Evolutionary conservation across 2,888 invertebrate species (phyloP).

Genomic region (Clistopyga incitator): DNA sequence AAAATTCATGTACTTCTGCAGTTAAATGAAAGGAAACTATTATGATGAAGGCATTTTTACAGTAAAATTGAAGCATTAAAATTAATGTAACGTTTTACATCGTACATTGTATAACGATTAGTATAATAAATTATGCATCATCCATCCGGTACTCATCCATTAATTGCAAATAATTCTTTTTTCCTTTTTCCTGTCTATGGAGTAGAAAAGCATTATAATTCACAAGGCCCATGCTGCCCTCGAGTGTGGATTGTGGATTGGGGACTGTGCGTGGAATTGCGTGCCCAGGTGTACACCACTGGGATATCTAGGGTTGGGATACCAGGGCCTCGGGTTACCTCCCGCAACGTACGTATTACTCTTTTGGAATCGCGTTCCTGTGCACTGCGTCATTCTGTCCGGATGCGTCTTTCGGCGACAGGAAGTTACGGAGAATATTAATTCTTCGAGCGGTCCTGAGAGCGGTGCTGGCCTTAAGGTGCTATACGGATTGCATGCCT

Average conservation of each 20-base stretch:
- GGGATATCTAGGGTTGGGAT: constrained; percentile 3
- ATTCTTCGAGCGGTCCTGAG: constrained; percentile 42
- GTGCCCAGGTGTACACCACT: constrained; percentile 24
- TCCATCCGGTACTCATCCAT: too few relatives aligned
- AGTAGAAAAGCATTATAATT: not conserved
- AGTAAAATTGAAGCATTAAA: too few relatives aligned
- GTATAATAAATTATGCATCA: too few relatives aligned
- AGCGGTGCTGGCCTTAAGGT: constrained; percentile 3
- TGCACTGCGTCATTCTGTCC: constrained; percentile 60
- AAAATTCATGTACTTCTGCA: too few relatives aligned
- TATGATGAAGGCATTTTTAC: too few relatives aligned
- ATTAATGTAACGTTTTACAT: too few relatives aligned
- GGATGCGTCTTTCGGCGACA: constrained; percentile 62
- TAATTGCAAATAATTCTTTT: too few relatives aligned
- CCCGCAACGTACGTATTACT: constrained; percentile 56
- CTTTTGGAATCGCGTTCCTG: constrained; percentile 22
- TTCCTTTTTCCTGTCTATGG: too few relatives aligned
- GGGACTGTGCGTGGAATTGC: constrained; percentile 32
- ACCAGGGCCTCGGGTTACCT: constrained; percentile 55
- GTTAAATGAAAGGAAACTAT: too few relatives aligned
- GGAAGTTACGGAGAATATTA: constrained; percentile 61
- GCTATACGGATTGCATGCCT: constrained; percentile 36
- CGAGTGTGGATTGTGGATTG: constrained; percentile 22
- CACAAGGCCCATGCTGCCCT: not conserved
- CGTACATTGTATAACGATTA: too few relatives aligned